Evolutionary conservation across 2,888 invertebrate species (phyloP).

Genomic region (Cerastis rubricosa): DNA sequence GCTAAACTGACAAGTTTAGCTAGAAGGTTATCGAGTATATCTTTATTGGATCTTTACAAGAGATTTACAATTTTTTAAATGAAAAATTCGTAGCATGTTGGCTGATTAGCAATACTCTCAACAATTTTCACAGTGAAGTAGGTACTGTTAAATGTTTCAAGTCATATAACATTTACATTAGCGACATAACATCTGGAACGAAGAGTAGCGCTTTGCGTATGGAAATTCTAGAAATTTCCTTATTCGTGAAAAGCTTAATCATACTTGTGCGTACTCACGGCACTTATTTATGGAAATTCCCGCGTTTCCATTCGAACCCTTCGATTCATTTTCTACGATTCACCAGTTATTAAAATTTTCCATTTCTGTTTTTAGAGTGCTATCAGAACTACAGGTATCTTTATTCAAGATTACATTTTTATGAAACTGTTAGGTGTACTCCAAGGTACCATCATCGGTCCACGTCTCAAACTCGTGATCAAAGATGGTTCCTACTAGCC

Average conservation of each 20-base stretch:
- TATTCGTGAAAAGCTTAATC: conserved; percentile 1
- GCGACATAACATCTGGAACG: neutral
- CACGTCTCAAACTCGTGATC: conserved; percentile 50
- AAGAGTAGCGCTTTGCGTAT: neutral
- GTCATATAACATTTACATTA: neutral
- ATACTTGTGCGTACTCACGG: conserved; percentile 6
- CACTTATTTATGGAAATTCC: conserved; percentile 10
- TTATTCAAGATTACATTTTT: neutral
- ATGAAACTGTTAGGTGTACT: conserved; percentile 16
- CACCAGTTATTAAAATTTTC: neutral
- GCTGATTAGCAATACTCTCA: neutral
- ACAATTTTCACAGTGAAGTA: neutral
- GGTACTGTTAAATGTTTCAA: neutral
- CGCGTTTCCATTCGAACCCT: neutral
- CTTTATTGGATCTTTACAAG: neutral
- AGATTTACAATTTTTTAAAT: neutral
- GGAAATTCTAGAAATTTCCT: conserved; percentile 28
- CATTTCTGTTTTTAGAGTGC: no score
- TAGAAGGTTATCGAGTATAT: neutral
- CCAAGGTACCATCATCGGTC: conserved; percentile 36
- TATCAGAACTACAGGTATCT: conserved; percentile 6
- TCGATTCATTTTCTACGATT: conserved; percentile 14
- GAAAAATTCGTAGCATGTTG: neutral
- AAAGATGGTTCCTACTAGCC: conserved; percentile 32
- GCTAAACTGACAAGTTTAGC: neutral